phyloP scores from a whole-genome alignment of 1,140 invertebrate species.

The Caenorhabditis tropicalis region DNA sequence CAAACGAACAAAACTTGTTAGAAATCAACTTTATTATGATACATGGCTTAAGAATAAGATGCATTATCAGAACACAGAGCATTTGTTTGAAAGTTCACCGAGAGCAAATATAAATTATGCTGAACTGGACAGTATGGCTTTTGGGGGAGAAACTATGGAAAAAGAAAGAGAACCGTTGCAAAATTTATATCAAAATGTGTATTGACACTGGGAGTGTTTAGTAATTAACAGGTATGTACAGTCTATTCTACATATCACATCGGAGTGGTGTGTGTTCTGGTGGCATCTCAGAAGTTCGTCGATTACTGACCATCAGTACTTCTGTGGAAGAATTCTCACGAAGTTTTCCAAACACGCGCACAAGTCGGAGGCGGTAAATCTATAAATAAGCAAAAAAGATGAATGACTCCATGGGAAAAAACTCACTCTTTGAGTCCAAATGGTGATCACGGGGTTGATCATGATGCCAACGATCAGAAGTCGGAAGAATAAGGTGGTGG shows the following conservation, averaged over 20 bases:
- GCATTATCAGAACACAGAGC: constrained; percentile 39
- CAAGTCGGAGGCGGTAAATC: constrained; percentile 23
- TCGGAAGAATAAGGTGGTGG: constrained; percentile 62
- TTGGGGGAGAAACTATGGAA: neutral
- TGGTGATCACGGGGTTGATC: constrained; percentile 65
- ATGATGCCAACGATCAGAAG: constrained; percentile 68
- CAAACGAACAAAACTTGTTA: no score
- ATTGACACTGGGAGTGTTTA: neutral
- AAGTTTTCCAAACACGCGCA: neutral
- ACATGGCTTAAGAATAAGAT: neutral
- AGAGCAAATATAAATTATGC: constrained; percentile 38
- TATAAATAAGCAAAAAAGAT: neutral
- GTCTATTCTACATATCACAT: constrained; percentile 3
- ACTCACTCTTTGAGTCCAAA: constrained; percentile 59
- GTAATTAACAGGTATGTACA: neutral
- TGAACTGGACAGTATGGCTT: neutral
- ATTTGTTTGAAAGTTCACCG: constrained; percentile 17
- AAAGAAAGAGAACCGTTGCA: neutral
- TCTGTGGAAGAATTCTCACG: constrained; percentile 27
- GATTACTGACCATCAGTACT: constrained; percentile 18
- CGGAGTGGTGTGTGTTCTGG: constrained; percentile 16
- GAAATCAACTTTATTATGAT: neutral
- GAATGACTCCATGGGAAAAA: neutral
- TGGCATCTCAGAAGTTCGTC: neutral
- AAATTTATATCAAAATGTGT: neutral